Percentiles rank a stretch among this genome's conserved stretches.
Evolutionary conservation across 2,113 vertebrate genomes (phyloP).

Genomic region (Coturnix japonica): DNA sequence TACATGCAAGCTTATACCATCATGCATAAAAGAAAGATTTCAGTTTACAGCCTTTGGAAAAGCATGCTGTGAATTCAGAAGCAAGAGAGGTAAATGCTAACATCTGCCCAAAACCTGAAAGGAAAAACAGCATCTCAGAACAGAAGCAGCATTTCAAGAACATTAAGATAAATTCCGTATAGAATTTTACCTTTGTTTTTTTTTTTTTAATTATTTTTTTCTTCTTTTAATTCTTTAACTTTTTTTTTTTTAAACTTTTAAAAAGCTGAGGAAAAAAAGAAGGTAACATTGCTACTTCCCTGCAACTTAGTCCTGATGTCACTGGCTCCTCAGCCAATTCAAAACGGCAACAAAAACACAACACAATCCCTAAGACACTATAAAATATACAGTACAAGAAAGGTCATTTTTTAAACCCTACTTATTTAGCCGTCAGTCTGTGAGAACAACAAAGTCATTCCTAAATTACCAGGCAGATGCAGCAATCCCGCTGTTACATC

Average conservation of each 20-base stretch:
- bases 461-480: not conserved
- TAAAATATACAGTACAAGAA: not conserved
- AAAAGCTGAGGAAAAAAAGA: accelerated
- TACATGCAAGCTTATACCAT: constrained; percentile 20
- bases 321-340: not conserved
- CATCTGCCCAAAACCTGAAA: not conserved
- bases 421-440: not conserved
- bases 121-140: not conserved
- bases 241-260: not conserved
- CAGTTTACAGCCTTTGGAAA: not conserved
- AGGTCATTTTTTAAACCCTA: not conserved
- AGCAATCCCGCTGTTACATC: not conserved
- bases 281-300: not conserved
- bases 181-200: not conserved
- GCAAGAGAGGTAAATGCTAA: not conserved
- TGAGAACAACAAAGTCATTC: not conserved
- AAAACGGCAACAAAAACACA: not conserved
- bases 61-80: not conserved
- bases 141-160: not conserved
- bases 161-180: not conserved
- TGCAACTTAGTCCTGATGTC: not conserved
- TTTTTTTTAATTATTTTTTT: too few species aligned
- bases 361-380: not conserved
- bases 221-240: too few species aligned
- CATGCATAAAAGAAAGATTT: not conserved